phyloP scores from a whole-genome alignment of 2,888 invertebrate species.

The Cerceris rybyensis region DNA sequence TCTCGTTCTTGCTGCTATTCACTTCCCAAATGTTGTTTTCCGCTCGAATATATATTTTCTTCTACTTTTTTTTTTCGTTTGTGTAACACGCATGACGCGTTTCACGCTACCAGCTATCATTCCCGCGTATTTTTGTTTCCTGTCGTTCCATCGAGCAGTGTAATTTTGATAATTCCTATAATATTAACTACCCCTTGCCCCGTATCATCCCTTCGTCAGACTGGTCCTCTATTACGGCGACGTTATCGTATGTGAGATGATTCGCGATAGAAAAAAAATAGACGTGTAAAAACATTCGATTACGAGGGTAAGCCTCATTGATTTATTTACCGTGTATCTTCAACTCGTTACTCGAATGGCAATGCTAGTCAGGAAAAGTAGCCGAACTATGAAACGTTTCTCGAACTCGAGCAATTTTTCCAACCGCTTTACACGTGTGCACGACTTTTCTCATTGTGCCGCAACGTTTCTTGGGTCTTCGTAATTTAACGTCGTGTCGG shows the following conservation, averaged over 20 bases:
- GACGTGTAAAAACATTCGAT: constrained; percentile 2
- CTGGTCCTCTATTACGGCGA: constrained; percentile 14
- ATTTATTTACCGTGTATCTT: neutral
- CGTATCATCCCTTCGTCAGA: constrained; percentile 19
- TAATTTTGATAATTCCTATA: no score
- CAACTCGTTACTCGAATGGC: constrained; percentile 17
- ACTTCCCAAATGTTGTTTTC: neutral
- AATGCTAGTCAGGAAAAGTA: constrained; percentile 38
- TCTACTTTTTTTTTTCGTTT: no score
- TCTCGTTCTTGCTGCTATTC: neutral
- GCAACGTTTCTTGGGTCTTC: no score
- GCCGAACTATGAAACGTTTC: constrained; percentile 5
- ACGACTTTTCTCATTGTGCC: neutral
- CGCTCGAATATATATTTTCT: no score
- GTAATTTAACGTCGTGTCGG: no score
- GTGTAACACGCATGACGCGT: no score
- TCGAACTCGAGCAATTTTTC: neutral
- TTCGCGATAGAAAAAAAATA: neutral
- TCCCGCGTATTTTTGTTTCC: no score
- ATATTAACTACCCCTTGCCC: constrained; percentile 8
- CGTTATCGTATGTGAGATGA: constrained; percentile 18
- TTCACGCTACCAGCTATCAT: no score
- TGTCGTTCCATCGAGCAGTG: no score
- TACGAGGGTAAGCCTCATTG: constrained; percentile 8
- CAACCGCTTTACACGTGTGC: neutral